These are phyloP conservation scores for Malurus splendens DNA, from an alignment of 2,797 vertebrate genomes.

Conservation along the genomic window DNA sequence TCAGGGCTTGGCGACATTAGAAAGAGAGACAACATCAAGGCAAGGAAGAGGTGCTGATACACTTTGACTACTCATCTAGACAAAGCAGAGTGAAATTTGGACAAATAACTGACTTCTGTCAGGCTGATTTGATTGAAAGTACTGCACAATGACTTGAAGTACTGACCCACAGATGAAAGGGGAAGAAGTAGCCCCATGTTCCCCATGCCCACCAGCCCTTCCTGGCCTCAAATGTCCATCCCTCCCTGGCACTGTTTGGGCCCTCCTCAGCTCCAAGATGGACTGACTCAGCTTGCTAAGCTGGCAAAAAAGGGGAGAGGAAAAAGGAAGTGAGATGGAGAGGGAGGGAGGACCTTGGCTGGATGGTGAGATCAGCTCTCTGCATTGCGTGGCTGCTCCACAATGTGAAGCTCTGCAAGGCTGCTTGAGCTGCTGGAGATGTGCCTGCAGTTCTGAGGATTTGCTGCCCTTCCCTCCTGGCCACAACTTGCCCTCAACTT, in stretches of 20 bases:
- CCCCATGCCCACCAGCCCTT: background rate
- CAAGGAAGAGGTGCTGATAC: background rate
- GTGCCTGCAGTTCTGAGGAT: background rate
- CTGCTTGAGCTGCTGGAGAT: background rate
- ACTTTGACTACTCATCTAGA: background rate
- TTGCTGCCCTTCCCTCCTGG: background rate
- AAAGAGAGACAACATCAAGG: background rate
- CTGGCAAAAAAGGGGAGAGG: background rate
- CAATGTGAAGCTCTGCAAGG: background rate
- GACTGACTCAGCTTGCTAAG: background rate
- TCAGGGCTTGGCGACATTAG: background rate
- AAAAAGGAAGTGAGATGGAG: background rate
- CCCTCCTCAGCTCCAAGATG: background rate
- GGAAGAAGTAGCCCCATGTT: background rate
- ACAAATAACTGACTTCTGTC: background rate
- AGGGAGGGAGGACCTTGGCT: background rate
- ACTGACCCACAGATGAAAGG: background rate
- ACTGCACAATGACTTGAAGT: background rate
- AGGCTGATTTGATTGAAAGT: background rate
- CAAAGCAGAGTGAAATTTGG: background rate
- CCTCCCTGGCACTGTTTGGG: background rate
- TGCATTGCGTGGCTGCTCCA: background rate
- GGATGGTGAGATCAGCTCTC: background rate
- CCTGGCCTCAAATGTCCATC: background rate
- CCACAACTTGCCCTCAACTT: background rate